Conservation (phyloP, 2,113 vertebrate species). For the Archilochus colubris region DNA sequence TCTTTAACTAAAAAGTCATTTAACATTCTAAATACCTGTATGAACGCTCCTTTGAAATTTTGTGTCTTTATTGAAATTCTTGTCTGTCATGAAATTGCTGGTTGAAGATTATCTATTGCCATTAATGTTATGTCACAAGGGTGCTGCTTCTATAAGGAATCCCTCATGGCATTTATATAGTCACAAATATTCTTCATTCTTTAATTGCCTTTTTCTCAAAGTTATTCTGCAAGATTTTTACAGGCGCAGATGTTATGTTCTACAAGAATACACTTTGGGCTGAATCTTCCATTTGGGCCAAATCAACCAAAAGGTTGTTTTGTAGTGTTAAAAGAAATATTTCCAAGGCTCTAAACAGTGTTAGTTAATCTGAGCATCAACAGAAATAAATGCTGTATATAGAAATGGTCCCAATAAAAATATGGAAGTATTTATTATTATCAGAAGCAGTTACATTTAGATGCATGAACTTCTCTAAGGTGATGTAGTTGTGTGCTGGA, state of each 20-base stretch:
- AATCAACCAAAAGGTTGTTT: not conserved
- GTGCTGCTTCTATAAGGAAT: not conserved
- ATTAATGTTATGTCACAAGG: not conserved
- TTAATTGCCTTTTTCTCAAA: not conserved
- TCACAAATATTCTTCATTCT: not conserved
- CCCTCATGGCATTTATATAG: not conserved
- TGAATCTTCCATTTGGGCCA: not conserved
- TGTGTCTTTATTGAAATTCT: not conserved
- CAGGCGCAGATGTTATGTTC: conserved; percentile 25
- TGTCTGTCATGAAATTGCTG: not conserved
- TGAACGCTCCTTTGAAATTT: not conserved
- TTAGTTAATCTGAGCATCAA: conserved; percentile 18
- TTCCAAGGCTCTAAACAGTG: conserved; percentile 27
- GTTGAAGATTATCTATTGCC: not conserved
- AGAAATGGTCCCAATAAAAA: conserved; percentile 41
- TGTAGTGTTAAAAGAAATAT: conserved; percentile 8
- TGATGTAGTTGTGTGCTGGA: conserved; percentile 2
- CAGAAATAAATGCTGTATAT: not conserved
- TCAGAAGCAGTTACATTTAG: conserved; percentile 1
- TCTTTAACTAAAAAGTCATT: not conserved
- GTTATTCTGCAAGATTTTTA: not conserved
- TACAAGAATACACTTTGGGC: not conserved
- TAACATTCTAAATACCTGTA: not conserved
- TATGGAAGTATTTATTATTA: not conserved
- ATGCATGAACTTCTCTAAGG: not conserved